Percentiles rank a stretch among this genome's conserved stretches.
phyloP scores from a whole-genome alignment of 2,888 invertebrate species.

The Ormyrus thymus region DNA sequence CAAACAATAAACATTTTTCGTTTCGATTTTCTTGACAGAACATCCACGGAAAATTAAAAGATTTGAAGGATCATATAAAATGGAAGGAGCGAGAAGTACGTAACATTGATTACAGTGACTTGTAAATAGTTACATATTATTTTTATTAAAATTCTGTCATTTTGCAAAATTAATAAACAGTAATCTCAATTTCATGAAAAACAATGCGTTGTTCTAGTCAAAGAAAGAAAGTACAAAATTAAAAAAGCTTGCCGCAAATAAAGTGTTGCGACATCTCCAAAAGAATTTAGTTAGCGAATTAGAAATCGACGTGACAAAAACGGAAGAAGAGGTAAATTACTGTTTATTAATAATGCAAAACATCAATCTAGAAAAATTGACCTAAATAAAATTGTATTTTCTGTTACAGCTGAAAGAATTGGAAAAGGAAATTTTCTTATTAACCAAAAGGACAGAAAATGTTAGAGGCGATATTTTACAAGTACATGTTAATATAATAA shows the following conservation, averaged over 20 bases:
- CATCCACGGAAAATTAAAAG: conserved; percentile 31
- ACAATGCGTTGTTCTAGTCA: conserved; percentile 47
- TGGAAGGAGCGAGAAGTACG: conserved; percentile 27
- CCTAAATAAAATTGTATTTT: background rate
- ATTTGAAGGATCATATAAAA: conserved; percentile 25
- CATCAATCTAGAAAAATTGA: background rate
- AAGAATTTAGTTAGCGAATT: conserved; percentile 61
- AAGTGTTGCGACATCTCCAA: conserved; percentile 59
- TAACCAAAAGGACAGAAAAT: conserved; percentile 37
- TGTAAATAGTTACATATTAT: background rate
- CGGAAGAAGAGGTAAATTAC: conserved; percentile 64
- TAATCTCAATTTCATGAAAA: conserved; percentile 38
- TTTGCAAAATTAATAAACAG: conserved; percentile 53
- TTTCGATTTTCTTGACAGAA: conserved; percentile 21
- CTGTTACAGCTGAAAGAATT: conserved; percentile 42
- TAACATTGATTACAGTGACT: background rate
- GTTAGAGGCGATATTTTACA: conserved; percentile 35
- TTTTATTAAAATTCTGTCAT: background rate
- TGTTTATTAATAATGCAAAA: conserved; percentile 49
- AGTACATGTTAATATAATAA: conserved; percentile 25
- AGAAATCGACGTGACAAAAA: conserved; percentile 63
- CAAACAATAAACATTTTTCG: background rate
- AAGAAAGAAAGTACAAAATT: conserved; percentile 48
- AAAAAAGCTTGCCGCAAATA: conserved; percentile 53
- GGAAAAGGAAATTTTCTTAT: conserved; percentile 48